Base-by-base conservation (phyloP, 2,113 vertebrate species). In the Chitala chitala region DNA sequence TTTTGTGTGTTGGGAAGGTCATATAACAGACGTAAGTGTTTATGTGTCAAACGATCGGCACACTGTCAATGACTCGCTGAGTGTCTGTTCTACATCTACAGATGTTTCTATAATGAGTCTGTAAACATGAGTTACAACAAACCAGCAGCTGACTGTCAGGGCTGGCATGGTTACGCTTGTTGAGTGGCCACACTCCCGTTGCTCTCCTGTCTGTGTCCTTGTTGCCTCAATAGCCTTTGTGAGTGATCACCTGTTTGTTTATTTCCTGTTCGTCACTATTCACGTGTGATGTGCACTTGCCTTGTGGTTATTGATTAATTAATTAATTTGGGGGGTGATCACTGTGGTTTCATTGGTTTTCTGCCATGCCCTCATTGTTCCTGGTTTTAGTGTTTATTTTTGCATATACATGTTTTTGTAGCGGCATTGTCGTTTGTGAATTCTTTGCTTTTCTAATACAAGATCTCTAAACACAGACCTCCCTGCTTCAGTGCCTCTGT, bases 31-130 rank as follows among this genome's bases (percentile, higher is more conserved):
- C 59, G 6, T 63, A 33, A 29, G n/a, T 36, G 59, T 63, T 15
- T 63, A 33, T 33, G n/a, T 36, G 59, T 63, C 59, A 63, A 63
- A 38, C 33, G 17, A 63, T 8, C 59, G 38, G 59, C 59, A 63
- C 59, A 63, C 31, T 17, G 59, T 13, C 20, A 13, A 63, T 63
- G 59, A 12, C 15, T 17, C n/a, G 59, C 17, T 38, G 59, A 63
- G 3, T 13, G 59, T 3, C 36, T 12, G 20, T 33, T 63, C 29
- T 12, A 6, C 33, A 38, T 17, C 36, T 63, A 38, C 20, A 15
- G 44, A 5, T 38, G 36, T 3, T 5, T 38, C 33, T 63, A 33
- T 36, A 7, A 38, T 15, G 33, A 29, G 13, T 17, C 31, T 33
- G 26, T 61, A 61, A 15, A 61, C 17, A 4, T 61, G 4, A 31